A percentile compares a stretch with the other conserved stretches of the same genome.
phyloP scores from a whole-genome alignment of 2,888 invertebrate species.

The Shargacucullia verbasci region DNA sequence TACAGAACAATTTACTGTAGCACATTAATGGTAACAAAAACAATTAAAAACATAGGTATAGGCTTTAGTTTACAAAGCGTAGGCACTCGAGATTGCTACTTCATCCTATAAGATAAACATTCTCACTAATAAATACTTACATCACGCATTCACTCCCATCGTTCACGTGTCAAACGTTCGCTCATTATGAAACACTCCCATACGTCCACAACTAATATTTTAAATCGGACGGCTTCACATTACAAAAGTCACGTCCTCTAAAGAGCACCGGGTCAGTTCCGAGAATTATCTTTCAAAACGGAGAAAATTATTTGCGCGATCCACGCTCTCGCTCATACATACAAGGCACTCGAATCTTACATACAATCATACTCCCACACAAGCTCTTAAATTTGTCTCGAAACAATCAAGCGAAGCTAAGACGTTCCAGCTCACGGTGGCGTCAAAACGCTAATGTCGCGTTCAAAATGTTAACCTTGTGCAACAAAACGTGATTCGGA shows the following conservation, averaged over 20 bases:
- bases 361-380: conserved; percentile 80
- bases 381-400: conserved; percentile 70
- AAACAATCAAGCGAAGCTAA: conserved; percentile 73
- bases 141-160: conserved; percentile 75
- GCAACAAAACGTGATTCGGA: conserved; percentile 86
- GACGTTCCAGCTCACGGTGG: conserved; percentile 67
- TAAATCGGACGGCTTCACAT: conserved; percentile 84
- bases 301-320: conserved; percentile 76
- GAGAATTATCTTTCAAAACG: conserved; percentile 75
- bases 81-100: conserved; percentile 90
- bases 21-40: conserved; percentile 88
- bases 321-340: conserved; percentile 69
- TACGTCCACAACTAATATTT: conserved; percentile 71
- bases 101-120: conserved; percentile 83
- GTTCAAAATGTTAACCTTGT: conserved; percentile 86
- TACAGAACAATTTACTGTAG: conserved; percentile 85
- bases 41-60: conserved; percentile 84
- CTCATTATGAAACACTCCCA: conserved; percentile 60
- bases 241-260: conserved; percentile 84
- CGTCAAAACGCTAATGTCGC: conserved; percentile 73
- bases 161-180: conserved; percentile 64
- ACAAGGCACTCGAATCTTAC: conserved; percentile 72
- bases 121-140: conserved; percentile 88
- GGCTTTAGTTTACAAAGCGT: conserved; percentile 89
- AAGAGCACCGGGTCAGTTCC: conserved; percentile 88